phyloP scores from a whole-genome alignment of 2,797 vertebrate species.

The Mus caroli region DNA sequence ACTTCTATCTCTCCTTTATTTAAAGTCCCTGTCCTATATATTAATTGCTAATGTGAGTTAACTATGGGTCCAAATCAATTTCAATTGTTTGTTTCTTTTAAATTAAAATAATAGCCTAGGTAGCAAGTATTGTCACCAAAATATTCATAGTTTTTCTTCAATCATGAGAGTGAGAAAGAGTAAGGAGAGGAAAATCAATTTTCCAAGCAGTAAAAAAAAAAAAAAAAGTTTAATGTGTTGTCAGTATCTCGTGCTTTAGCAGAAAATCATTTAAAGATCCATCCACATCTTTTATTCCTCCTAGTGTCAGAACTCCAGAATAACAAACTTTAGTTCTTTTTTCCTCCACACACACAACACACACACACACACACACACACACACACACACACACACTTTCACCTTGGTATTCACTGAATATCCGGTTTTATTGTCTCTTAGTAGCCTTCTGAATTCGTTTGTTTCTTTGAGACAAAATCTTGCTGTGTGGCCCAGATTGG shows the following conservation, averaged over 20 bases:
- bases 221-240: not conserved
- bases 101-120: conserved; percentile 38
- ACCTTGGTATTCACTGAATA: conserved; percentile 42
- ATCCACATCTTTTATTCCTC: conserved; percentile 7
- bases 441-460: conserved; percentile 30
- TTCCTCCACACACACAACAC: not conserved
- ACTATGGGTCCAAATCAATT: conserved; percentile 45
- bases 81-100: conserved; percentile 13
- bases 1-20: conserved; percentile 1
- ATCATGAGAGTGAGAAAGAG: not conserved
- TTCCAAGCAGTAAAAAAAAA: conserved; percentile 59
- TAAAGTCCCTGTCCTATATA: not conserved
- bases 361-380: too few species aligned
- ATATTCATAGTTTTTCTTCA: not conserved
- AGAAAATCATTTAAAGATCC: conserved; percentile 49
- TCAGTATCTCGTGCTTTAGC: conserved; percentile 28
- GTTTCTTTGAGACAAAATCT: not conserved
- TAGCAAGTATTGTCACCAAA: conserved; percentile 50
- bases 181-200: not conserved
- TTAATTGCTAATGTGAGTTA: conserved; percentile 13
- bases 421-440: conserved; percentile 13
- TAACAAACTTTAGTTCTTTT: conserved; percentile 15
- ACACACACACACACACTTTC: not conserved
- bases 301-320: conserved; percentile 53
- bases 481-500: not conserved